Base-by-base conservation (phyloP, 2,797 vertebrate genomes). In the Selene dorsalis region DNA sequence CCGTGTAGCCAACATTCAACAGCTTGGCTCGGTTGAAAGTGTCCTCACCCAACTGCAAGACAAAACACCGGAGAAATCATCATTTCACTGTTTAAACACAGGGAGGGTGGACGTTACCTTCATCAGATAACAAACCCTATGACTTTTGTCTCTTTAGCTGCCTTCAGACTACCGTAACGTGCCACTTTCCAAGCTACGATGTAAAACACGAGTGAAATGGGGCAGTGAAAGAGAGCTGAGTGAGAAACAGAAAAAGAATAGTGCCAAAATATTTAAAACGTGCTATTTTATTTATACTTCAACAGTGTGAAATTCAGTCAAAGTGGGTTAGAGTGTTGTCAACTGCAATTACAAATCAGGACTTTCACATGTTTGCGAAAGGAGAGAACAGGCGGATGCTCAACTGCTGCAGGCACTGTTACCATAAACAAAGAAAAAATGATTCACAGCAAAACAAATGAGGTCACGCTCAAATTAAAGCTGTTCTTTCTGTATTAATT, bases 1-100 rank as follows among this genome's bases (percentile, higher is more conserved):
- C 98, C 10, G 96, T 94, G 93, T 99, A 99, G 77, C 98, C 98
- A 47, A 99, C 96, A 0, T 99, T 99, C 89, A 99, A 89, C 88
- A 99, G 91, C 91, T 99, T 99, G 89, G 98, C 98, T 30, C 98
- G 95, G 85, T 99, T 99, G 88, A 99, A 99, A 9, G 97, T 99
- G 70, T 98, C 97, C 85, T 99, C 97, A 0, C 98, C 97, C 1
- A 97, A 93, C 98, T 99, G 93, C 7, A 78, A 87, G 26, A 61
- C 56, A 55, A 55, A n/a, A 79, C 26, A 73, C 2, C 45, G 13
- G 7, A 52, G 47, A n/a, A 47, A 35, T 7, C 0, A 4, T 76
- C 22, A 59, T n/a, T 57, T 62, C 7, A 28, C 20, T 57, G 67
- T 64, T 68, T 30, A 59, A 26, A 60, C 22, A n/a, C 7, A n/a